phyloP scores from a whole-genome alignment of 1,140 invertebrate genomes.

The Hesperophylax magnus region DNA sequence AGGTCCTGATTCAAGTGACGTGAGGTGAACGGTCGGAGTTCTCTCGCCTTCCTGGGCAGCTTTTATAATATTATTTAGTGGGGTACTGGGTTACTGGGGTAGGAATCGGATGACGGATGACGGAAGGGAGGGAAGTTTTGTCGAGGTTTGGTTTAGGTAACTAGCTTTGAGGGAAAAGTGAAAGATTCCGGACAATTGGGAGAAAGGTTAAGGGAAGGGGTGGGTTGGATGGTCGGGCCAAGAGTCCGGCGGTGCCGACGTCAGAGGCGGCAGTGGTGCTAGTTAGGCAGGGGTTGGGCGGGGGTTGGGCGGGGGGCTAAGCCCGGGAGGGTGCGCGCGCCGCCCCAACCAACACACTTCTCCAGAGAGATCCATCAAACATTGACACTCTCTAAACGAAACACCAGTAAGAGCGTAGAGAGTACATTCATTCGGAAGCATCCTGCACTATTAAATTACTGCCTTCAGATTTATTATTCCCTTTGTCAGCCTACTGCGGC shows the following conservation, averaged over 20 bases:
- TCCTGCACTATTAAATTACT: too few relatives aligned
- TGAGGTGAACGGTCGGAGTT: background rate
- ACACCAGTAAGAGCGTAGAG: too few relatives aligned
- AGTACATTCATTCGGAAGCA: too few relatives aligned
- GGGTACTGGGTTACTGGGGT: background rate
- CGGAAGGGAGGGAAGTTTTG: conserved; percentile 20
- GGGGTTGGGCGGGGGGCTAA: background rate
- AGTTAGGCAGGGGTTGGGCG: conserved; percentile 32
- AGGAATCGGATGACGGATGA: background rate
- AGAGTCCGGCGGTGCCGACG: conserved; percentile 52
- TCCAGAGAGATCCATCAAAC: too few relatives aligned
- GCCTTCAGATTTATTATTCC: too few relatives aligned
- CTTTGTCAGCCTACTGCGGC: too few relatives aligned
- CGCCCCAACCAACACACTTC: background rate
- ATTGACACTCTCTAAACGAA: too few relatives aligned
- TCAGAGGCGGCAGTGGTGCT: conserved; percentile 54
- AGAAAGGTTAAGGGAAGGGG: conserved; percentile 59
- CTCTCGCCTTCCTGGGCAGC: background rate
- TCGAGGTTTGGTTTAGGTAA: conserved; percentile 5
- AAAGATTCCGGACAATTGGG: conserved; percentile 55
- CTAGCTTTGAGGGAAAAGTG: background rate
- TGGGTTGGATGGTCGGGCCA: conserved; percentile 44
- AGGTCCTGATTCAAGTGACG: background rate
- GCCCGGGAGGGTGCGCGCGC: conserved; percentile 32
- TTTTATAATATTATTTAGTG: background rate